phyloP scores from a whole-genome alignment of 2,888 invertebrate species.

The Acronicta aceris region DNA sequence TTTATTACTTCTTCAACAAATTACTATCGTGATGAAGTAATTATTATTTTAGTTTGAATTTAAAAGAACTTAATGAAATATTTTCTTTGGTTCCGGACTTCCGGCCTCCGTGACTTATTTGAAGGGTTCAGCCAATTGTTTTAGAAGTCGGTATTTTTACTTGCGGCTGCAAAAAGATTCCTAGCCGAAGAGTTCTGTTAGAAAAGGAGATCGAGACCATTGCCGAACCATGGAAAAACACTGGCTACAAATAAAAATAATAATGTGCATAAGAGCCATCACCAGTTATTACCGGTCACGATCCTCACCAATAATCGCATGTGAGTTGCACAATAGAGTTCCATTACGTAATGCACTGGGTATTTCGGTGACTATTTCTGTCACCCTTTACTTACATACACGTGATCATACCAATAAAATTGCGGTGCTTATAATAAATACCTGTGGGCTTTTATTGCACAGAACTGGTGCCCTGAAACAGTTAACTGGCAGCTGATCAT shows the following conservation, averaged over 20 bases:
- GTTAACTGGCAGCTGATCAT: too few species aligned
- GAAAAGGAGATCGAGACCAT: background rate
- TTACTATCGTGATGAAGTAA: too few species aligned
- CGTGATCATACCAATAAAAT: background rate
- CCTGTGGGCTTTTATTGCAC: too few species aligned
- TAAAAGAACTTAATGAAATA: too few species aligned
- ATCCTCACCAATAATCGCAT: background rate
- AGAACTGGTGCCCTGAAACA: too few species aligned
- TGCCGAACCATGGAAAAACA: background rate
- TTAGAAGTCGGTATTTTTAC: too few species aligned
- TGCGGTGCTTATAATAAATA: too few species aligned
- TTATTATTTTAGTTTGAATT: too few species aligned
- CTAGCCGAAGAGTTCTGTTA: background rate
- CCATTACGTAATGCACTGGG: background rate
- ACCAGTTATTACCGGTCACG: background rate
- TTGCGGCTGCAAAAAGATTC: background rate
- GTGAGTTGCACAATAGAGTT: conserved; percentile 1
- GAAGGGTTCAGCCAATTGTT: too few species aligned
- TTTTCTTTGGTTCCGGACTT: too few species aligned
- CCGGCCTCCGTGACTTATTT: too few species aligned
- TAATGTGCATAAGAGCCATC: background rate
- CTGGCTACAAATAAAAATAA: conserved; percentile 2
- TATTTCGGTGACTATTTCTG: conserved; percentile 1
- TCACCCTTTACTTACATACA: background rate
- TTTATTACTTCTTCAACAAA: too few species aligned